Evolutionary conservation across 2,797 vertebrate species (phyloP).

Genomic region (Enteromius viviparus): DNA sequence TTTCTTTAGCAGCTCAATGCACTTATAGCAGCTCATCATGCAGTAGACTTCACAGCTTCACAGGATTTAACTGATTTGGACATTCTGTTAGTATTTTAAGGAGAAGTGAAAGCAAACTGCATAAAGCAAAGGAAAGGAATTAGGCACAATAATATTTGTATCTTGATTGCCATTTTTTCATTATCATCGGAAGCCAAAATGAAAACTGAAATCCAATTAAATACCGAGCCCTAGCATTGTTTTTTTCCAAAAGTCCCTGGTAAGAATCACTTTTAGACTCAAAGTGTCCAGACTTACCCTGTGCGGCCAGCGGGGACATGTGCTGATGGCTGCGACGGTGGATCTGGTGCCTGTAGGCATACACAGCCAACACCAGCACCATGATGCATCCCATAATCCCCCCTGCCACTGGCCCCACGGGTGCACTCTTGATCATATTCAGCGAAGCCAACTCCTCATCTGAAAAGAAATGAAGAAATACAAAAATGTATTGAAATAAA

Average conservation of each 20-base stretch:
- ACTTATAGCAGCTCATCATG: not conserved
- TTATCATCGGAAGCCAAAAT: not conserved
- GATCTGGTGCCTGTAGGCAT: slow-evolving; percentile 97
- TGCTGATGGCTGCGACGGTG: slow-evolving; percentile 97
- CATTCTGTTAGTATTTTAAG: not conserved
- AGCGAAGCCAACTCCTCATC: slow-evolving; percentile 93
- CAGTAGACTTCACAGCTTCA: not conserved
- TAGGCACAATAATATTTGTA: not conserved
- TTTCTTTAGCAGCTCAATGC: not conserved
- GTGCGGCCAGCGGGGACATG: slow-evolving; percentile 97
- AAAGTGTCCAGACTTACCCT: slow-evolving; percentile 81
- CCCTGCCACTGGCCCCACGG: slow-evolving; percentile 94
- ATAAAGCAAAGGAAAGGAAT: not conserved
- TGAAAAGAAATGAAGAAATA: slow-evolving; percentile 59
- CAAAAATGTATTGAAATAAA: not conserved
- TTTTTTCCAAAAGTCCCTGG: not conserved
- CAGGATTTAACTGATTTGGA: not conserved
- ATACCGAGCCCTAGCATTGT: not conserved
- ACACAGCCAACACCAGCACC: slow-evolving; percentile 95
- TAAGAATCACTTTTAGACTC: not conserved
- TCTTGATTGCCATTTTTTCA: not conserved
- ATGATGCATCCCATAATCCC: slow-evolving; percentile 99
- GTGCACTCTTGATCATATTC: slow-evolving; percentile 98
- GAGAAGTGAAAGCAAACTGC: not conserved
- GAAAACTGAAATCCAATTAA: not conserved